Evolutionary conservation across 2,113 vertebrate species (phyloP).

Genomic region (Lycaon pictus): DNA sequence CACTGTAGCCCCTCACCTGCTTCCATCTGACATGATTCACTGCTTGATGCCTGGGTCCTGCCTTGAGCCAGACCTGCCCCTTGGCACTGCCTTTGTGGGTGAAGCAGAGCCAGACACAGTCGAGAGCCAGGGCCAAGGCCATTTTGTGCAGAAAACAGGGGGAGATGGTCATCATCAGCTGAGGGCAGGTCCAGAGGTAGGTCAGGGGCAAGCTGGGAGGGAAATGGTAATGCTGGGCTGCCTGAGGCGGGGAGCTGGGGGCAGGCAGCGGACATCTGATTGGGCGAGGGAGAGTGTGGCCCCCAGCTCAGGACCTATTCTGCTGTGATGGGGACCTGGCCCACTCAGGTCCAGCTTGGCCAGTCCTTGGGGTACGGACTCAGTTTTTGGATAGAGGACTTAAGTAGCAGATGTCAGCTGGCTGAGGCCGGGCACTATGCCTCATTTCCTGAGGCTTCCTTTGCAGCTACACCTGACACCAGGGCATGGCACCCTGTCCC

Average conservation of each 20-base stretch:
- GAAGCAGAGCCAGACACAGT: background rate
- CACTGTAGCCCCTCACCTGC: background rate
- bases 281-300: background rate
- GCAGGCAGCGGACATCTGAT: fast-evolving
- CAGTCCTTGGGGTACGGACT: background rate
- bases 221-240: background rate
- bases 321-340: background rate
- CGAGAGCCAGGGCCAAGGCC: background rate
- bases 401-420: background rate
- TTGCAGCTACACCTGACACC: background rate
- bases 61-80: background rate
- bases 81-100: background rate
- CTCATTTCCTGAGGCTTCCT: background rate
- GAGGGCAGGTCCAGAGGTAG: too few species aligned
- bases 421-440: fast-evolving
- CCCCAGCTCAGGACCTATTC: background rate
- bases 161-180: background rate
- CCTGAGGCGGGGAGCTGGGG: background rate
- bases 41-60: background rate
- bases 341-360: background rate
- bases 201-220: background rate
- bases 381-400: background rate
- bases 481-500: fast-evolving
- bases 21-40: background rate
- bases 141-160: background rate